Evolutionary conservation across 2,888 invertebrate species (phyloP).

Genomic region (Drosophila lutescens): DNA sequence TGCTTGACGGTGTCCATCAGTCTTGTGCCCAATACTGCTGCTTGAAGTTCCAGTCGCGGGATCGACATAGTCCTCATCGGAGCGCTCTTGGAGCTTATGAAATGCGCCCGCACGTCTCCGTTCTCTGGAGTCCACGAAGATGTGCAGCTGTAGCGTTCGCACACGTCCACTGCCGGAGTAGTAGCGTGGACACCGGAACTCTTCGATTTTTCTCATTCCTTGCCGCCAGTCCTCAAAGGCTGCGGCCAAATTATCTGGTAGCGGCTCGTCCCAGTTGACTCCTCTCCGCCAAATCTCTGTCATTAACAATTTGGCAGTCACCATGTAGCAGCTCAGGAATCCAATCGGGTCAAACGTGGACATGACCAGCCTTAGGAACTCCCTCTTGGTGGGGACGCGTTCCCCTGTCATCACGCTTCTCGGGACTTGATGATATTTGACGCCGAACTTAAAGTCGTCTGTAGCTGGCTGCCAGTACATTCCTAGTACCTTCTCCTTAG

Average conservation of each 20-base stretch:
- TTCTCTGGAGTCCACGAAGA: slow-evolving; percentile 1
- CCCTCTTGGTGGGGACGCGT: slow-evolving; percentile 1
- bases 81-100: slow-evolving; percentile 12
- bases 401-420: neutral
- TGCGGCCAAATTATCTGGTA: neutral
- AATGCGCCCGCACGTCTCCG: neutral
- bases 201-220: neutral
- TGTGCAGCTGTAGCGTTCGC: neutral
- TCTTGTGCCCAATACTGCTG: slow-evolving; percentile 15
- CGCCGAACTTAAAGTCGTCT: neutral
- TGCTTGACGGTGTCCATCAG: slow-evolving; percentile 16
- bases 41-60: slow-evolving; percentile 14
- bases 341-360: neutral
- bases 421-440: neutral
- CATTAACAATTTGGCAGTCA: neutral
- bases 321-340: neutral
- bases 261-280: neutral
- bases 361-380: no score
- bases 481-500: neutral
- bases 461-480: neutral
- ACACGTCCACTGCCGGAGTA: neutral
- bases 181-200: neutral
- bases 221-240: neutral
- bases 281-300: neutral
- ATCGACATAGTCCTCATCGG: slow-evolving; percentile 22